These are phyloP conservation scores for Rhinoptilus africanus DNA, from an alignment of 2,113 vertebrate genomes.

Conservation along the genomic window DNA sequence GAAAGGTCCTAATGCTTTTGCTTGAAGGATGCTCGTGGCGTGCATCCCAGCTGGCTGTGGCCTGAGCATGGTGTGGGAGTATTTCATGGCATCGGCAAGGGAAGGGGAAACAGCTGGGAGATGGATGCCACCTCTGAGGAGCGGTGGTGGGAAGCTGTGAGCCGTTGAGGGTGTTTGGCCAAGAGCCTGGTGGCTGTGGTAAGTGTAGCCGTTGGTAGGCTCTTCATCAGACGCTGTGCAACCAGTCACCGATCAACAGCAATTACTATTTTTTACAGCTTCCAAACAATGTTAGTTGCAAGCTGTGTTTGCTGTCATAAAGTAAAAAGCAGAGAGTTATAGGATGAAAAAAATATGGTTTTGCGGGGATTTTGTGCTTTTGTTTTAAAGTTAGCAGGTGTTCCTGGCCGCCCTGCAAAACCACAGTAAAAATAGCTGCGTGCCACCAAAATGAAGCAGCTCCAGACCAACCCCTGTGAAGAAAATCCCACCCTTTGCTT, in stretches of 20 bases:
- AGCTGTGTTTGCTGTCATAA: background rate
- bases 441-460: background rate
- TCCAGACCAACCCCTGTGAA: background rate
- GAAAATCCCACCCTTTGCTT: background rate
- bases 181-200: background rate
- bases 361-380: background rate
- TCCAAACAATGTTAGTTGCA: background rate
- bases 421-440: background rate
- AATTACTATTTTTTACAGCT: background rate
- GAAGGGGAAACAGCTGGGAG: background rate
- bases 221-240: background rate
- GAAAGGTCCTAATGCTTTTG: background rate
- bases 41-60: background rate
- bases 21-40: background rate
- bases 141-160: background rate
- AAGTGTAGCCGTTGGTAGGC: background rate
- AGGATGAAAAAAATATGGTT: background rate
- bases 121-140: background rate
- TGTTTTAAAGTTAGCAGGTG: background rate
- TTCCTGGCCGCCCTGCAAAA: background rate
- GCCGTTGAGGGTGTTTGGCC: background rate
- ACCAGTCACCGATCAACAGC: background rate
- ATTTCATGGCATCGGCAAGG: background rate
- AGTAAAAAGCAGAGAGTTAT: background rate
- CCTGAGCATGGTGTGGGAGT: fast-evolving